Conservation (phyloP, 1,140 invertebrate species). For the Dendroctonus ponderosae region DNA sequence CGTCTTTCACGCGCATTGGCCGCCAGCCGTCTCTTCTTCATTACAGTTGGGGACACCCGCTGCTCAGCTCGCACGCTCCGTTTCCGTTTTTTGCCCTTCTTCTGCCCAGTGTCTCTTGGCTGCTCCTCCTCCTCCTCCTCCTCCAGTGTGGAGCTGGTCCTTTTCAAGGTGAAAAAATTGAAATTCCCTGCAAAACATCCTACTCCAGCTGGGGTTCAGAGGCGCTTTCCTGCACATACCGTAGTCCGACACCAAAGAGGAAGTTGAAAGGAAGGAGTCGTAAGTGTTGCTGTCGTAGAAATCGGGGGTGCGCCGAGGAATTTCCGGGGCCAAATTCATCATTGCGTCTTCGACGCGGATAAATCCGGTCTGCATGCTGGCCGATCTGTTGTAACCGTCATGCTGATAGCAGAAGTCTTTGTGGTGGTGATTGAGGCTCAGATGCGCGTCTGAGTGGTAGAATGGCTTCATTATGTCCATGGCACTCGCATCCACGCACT, state of each 20-base stretch:
- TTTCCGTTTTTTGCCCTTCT: conserved; percentile 32
- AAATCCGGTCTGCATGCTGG: conserved; percentile 18
- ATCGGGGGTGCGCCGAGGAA: conserved; percentile 25
- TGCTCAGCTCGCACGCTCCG: conserved; percentile 32
- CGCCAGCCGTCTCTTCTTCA: conserved; percentile 63
- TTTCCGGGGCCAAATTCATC: conserved; percentile 13
- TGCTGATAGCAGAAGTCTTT: conserved; percentile 5
- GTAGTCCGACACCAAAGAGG: conserved; percentile 36
- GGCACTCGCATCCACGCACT: background rate
- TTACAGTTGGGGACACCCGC: conserved; percentile 59
- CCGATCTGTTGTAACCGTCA: conserved; percentile 14
- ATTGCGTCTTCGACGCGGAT: conserved; percentile 27
- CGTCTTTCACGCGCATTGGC: conserved; percentile 77
- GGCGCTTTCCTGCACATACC: conserved; percentile 5
- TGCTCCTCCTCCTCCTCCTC: background rate
- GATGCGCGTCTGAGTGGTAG: background rate
- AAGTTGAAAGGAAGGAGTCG: conserved; percentile 37
- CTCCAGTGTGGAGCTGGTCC: background rate
- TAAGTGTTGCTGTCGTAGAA: conserved; percentile 40
- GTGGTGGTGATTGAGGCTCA: background rate
- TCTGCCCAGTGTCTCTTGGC: background rate
- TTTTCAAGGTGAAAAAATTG: conserved; percentile 32
- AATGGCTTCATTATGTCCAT: conserved; percentile 4
- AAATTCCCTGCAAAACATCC: conserved; percentile 26
- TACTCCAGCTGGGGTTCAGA: background rate